These are phyloP conservation scores for Coendou prehensilis DNA, from an alignment of 2,797 vertebrate species.

Conservation along the genomic window DNA sequence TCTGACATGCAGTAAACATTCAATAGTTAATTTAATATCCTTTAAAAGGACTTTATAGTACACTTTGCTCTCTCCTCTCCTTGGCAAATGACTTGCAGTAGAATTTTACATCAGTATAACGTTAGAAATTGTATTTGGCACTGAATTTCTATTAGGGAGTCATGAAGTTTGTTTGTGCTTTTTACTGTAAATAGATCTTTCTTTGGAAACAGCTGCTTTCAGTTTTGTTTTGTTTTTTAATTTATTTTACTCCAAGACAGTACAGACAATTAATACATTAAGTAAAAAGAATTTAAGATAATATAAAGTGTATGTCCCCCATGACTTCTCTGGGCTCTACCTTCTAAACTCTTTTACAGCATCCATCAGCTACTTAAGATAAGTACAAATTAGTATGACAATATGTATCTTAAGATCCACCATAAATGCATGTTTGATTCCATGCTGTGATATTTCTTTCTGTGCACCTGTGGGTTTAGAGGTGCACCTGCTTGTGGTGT, in stretches of 20 bases:
- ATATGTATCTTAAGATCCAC: not conserved
- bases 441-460: not conserved
- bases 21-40: not conserved
- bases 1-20: not conserved
- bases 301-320: not conserved
- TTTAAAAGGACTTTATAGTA: not conserved
- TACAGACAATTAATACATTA: constrained; percentile 45
- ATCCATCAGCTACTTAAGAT: constrained; percentile 2
- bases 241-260: not conserved
- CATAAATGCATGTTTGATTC: not conserved
- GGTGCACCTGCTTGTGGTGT: fast-evolving
- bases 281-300: not conserved
- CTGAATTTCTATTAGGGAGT: constrained; percentile 1
- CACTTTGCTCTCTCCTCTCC: not conserved
- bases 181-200: not conserved
- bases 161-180: not conserved
- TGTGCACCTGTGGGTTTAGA: fast-evolving
- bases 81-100: not conserved
- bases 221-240: constrained; percentile 65
- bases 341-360: not conserved
- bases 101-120: not conserved
- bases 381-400: not conserved
- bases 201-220: constrained; percentile 45
- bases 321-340: not conserved
- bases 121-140: not conserved